Base-by-base conservation (phyloP, 2,113 vertebrate genomes). In the Nothoprocta pentlandii region DNA sequence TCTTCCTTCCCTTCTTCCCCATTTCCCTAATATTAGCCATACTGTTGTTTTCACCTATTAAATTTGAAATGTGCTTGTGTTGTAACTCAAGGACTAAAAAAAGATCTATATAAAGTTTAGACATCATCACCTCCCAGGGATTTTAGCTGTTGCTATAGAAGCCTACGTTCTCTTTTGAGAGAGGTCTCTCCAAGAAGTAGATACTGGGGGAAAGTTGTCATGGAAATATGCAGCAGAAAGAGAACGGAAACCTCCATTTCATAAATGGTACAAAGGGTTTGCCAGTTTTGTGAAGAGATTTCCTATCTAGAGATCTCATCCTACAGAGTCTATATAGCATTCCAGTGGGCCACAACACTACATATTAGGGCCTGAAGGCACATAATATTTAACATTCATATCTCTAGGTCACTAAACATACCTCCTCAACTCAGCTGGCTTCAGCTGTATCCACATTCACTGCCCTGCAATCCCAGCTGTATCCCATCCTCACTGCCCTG, bases 111-210 rank as follows among this genome's bases (percentile, higher is more conserved):
- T 75, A 44, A 94, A 78, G 66, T 92, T 90, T 82, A 87, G 80
- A 12, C 93, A 90, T 93, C 83, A 59, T 92, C 62, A 73, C 95
- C 86, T 95, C 92, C 90, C 54, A 90, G 92, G 66, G 88, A 64
- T 92, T 88, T 93, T 53, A 90, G 88, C 94, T 90, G 94, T 95
- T 97, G 94, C 94, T 94, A 96, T 95, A 97, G 95, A 92, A 96
- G 92, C 94, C 88, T 89, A 56, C 68, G 76, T 47, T 95, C 44
- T 93, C 73, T 83, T 90, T 73, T 68, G 66, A 92, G 80, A 95
- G 83, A 94, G 10, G 49, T 49, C 49, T 49, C 42, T 49, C 32
- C 66, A 89, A 92, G 93, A 80, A 81, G 86, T 87, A 75, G 90
- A 77, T 92, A 32, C 80, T 49, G 87, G 80, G 56, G 76, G 81